Base-by-base conservation (phyloP, 2,797 vertebrate species). In the Malurus leucopterus region DNA sequence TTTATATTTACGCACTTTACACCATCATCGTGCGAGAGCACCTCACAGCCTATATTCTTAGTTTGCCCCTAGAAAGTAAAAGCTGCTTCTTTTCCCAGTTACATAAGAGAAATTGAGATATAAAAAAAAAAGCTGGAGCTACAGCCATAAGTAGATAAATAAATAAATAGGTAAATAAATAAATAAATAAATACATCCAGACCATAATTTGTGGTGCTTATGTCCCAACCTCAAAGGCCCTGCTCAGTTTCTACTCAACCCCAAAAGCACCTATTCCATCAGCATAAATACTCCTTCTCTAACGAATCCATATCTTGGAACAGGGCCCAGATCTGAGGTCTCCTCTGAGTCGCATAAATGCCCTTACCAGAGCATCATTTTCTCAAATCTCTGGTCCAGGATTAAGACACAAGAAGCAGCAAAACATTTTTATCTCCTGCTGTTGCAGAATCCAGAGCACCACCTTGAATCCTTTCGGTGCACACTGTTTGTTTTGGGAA, bases 271-370 rank as follows among this genome's bases (percentile, higher is more conserved):
- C 65, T 79, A 77, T 85, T 89, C 65, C 72, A 80, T 88, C 75
- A 91, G 65, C 46, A 85, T 82, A 93, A 91, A 92, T 79, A 90
- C 1, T 1, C 3, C 15, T 89, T 76, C 58, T 71, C 65, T 92
- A 83, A 82, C n/a, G 77, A 81, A 89, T 85, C 69, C 29, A 41
- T 85, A 71, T 38, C 78, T 89, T 89, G 91, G 90, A 93, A 51
- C 58, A 63, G 34, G 67, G 71, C 91, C 90, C 84, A 91, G 90
- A 77, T 92, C 55, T 90, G 75, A 87, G 40, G 47, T 83, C 62
- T 91, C 72, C 83, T 93, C 72, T 79, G 84, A 83, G 85, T 71
- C 1, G 0, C 16, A 55, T 72, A 93, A 89, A 89, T 87, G 47
- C 44, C 54, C 69, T 89, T 90, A 85, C 8, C 18, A 85, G 58